Percentiles rank a stretch among this genome's conserved stretches.
Conservation (phyloP, 2,113 vertebrate species). For the Gallinago media region DNA sequence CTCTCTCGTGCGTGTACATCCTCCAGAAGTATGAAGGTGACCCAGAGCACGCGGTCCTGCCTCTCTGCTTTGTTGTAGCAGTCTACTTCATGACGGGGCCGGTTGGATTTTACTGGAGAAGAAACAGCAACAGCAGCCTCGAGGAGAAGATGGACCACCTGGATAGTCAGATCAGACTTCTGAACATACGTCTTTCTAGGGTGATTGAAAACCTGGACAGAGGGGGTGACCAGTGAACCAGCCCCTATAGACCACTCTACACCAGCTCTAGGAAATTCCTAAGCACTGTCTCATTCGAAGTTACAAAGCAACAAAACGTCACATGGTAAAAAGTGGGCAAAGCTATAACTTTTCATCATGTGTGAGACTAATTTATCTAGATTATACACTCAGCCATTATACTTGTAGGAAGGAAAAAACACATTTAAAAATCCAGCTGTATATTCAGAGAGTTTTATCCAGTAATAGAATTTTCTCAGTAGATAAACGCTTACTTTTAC, state of each 20-base stretch:
- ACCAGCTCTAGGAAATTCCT: conserved; percentile 52
- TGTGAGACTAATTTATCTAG: conserved; percentile 6
- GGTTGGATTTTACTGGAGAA: conserved; percentile 90
- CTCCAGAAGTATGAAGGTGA: conserved; percentile 96
- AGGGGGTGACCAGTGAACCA: conserved; percentile 81
- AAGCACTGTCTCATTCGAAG: conserved; percentile 41
- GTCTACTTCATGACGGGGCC: conserved; percentile 97
- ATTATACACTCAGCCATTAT: conserved; percentile 5
- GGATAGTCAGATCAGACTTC: conserved; percentile 92
- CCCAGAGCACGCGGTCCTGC: conserved; percentile 88
- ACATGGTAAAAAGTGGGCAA: conserved; percentile 52
- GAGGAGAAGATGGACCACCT: conserved; percentile 97
- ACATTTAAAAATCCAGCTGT: conserved; percentile 41
- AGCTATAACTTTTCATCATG: conserved; percentile 11
- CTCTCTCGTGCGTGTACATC: conserved; percentile 93
- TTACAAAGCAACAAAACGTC: conserved; percentile 49
- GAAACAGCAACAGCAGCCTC: conserved; percentile 80
- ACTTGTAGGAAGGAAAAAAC: conserved; percentile 31
- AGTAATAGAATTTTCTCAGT: conserved; percentile 75
- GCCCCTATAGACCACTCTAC: background rate
- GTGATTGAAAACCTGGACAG: conserved; percentile 92
- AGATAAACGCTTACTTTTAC: conserved; percentile 75
- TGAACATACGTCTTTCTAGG: conserved; percentile 92
- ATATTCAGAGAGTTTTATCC: conserved; percentile 72
- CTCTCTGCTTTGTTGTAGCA: conserved; percentile 91